These are phyloP conservation scores for Ectemnius continuus DNA, from an alignment of 2,888 invertebrate species.

Conservation along the genomic window DNA sequence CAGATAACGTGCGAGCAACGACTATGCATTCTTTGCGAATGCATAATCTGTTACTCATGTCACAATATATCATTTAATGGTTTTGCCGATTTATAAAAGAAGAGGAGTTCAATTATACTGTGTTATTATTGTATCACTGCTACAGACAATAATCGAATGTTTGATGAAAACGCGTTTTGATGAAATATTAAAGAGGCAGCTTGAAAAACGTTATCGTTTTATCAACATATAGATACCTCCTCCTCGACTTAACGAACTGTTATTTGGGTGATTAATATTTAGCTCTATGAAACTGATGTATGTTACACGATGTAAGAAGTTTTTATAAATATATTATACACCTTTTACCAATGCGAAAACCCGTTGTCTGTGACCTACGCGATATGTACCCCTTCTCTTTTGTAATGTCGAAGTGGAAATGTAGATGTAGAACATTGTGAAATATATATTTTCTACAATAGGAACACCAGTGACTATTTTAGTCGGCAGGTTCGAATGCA, in stretches of 20 bases:
- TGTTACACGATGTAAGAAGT: slow-evolving; percentile 31
- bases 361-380: too few relatives aligned
- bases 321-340: slow-evolving; percentile 38
- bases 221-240: slow-evolving; percentile 9
- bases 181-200: slow-evolving; percentile 9
- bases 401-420: too few relatives aligned
- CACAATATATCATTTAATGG: too few relatives aligned
- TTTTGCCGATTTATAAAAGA: too few relatives aligned
- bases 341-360: slow-evolving; percentile 16
- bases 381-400: too few relatives aligned
- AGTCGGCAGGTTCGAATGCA: too few relatives aligned
- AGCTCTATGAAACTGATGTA: slow-evolving; percentile 17
- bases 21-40: too few relatives aligned
- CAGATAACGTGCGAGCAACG: slow-evolving; percentile 33
- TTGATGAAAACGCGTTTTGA: neutral
- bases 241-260: slow-evolving; percentile 26
- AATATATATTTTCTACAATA: slow-evolving; percentile 44
- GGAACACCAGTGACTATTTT: neutral
- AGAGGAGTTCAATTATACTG: neutral
- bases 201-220: slow-evolving; percentile 8
- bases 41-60: too few relatives aligned
- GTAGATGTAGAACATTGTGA: slow-evolving; percentile 15
- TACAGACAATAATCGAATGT: slow-evolving; percentile 30
- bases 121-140: slow-evolving; percentile 20
- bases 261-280: slow-evolving; percentile 29